Evolutionary conservation across 2,888 invertebrate genomes (phyloP).

Genomic region (Mythimna loreyi): DNA sequence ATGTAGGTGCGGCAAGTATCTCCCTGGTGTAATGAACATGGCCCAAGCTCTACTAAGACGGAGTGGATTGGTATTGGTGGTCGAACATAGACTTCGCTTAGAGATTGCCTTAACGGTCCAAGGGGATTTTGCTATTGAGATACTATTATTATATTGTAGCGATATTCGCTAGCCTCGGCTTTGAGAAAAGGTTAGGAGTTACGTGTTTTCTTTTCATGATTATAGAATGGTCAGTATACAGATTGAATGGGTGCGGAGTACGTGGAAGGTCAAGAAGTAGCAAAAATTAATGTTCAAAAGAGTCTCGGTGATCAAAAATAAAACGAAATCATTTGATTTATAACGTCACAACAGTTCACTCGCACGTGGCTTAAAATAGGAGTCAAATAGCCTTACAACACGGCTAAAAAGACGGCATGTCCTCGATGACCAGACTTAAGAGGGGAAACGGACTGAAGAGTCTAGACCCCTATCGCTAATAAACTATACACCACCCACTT

Average conservation of each 20-base stretch:
- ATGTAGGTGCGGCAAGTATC: constrained; percentile 38
- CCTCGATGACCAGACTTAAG: too few relatives aligned
- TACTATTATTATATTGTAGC: constrained; percentile 39
- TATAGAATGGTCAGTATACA: neutral
- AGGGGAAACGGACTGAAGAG: too few relatives aligned
- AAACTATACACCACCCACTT: too few relatives aligned
- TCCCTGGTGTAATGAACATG: constrained; percentile 57
- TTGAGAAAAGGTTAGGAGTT: neutral
- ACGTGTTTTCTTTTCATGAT: neutral
- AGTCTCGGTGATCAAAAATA: too few relatives aligned
- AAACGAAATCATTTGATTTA: too few relatives aligned
- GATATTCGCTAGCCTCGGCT: constrained; percentile 11
- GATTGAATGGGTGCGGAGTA: neutral
- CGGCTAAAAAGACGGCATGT: too few relatives aligned
- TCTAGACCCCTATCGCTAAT: too few relatives aligned
- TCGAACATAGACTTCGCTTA: constrained; percentile 45
- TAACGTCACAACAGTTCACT: too few relatives aligned
- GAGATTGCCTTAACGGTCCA: constrained; percentile 54
- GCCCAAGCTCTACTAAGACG: constrained; percentile 49
- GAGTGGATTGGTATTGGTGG: constrained; percentile 61
- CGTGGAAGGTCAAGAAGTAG: neutral
- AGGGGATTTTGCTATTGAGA: constrained; percentile 45
- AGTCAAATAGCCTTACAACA: too few relatives aligned
- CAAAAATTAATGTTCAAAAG: neutral
- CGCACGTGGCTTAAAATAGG: too few relatives aligned